These are phyloP conservation scores for Phenganax subtilis DNA, from an alignment of 92 coral and sea anemone genomes.

Conservation along the genomic window DNA sequence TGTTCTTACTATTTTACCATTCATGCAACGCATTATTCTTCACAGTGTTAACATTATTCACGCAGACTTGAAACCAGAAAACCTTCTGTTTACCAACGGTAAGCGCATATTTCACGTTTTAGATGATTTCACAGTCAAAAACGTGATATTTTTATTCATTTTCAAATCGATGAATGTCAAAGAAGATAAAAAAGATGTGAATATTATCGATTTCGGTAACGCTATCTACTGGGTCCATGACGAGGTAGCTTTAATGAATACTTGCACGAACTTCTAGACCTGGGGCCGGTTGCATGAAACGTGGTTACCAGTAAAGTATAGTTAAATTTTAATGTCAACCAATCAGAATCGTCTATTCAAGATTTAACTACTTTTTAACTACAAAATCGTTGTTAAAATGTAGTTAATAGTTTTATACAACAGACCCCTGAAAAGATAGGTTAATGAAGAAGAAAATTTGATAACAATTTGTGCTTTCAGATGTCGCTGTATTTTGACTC, in stretches of 20 bases:
- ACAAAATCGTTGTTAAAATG: no score
- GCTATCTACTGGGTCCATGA: conserved; percentile 76
- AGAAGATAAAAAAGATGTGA: conserved; percentile 66
- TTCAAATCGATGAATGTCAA: no score
- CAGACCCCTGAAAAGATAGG: not conserved
- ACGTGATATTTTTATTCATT: not conserved
- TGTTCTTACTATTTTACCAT: not conserved
- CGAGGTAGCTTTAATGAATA: conserved; percentile 55
- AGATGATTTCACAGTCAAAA: not conserved
- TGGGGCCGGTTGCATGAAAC: no score
- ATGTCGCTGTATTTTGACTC: conserved; percentile 83
- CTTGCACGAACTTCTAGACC: not conserved
- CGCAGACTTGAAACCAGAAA: conserved; percentile 94
- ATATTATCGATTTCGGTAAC: conserved; percentile 89
- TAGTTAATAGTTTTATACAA: no score
- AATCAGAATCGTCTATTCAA: no score
- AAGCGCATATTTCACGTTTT: not conserved
- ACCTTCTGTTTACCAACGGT: conserved; percentile 80
- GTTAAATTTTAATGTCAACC: no score
- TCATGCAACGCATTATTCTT: not conserved
- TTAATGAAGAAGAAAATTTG: not conserved
- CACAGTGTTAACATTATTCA: conserved; percentile 83
- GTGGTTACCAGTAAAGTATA: no score
- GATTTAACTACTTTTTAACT: no score
- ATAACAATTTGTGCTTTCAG: conserved; percentile 45